Evolutionary conservation across 2,888 invertebrate species (phyloP), one percentile per base, ranked within the genome.

Genomic region (Cryptocephalus moraei): DNA sequence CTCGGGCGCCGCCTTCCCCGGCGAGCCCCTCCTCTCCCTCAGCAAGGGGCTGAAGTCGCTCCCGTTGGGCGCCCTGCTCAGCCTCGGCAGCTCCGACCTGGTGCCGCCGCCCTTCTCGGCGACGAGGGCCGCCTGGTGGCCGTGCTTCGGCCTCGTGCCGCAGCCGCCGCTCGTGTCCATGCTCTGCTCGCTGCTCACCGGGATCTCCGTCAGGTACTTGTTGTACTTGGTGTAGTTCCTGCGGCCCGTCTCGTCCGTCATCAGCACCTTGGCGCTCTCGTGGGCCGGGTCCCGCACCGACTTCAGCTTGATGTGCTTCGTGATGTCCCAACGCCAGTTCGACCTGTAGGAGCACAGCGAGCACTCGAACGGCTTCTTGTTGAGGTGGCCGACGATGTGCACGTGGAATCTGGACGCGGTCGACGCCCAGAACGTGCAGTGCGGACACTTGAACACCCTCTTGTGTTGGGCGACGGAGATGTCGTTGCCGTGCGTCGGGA

Each of bases 281-380:
- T 92, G 92, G 43, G 82, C 82, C 44, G 84, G 83, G 72, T 91
- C 91, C 53, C 90, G 78, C 14, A 86, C 86, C 8, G 88, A 86
- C 74, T 91, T 92, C 60, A 92, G 75, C 62, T 91, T 86, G 55
- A 95, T 93, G 69, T 96, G 96, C 69, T 95, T 91, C 31, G 91
- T 91, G 50, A 95, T 91, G 72, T 95, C 95, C 90, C 93, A 94
- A 54, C 93, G 81, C 93, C 94, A 95, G 67, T 95, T 95, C 32
- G 93, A 93, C 59, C 91, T 84, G 66, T 93, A 91, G 45, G 89
- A 85, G 73, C 95, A 96, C 11, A 90, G 75, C 1, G 94, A 93
- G 72, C 96, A 96, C 71, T 93, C 91, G 69, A 93, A 96, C 1
- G 94, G 94, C 65, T 92, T 91, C 65, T 88, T 87, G 69, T 92